A percentile compares a stretch with the other conserved stretches of the same genome.
These are phyloP conservation scores for Dallia pectoralis DNA, from an alignment of 2,797 vertebrate species.

Conservation along the genomic window DNA sequence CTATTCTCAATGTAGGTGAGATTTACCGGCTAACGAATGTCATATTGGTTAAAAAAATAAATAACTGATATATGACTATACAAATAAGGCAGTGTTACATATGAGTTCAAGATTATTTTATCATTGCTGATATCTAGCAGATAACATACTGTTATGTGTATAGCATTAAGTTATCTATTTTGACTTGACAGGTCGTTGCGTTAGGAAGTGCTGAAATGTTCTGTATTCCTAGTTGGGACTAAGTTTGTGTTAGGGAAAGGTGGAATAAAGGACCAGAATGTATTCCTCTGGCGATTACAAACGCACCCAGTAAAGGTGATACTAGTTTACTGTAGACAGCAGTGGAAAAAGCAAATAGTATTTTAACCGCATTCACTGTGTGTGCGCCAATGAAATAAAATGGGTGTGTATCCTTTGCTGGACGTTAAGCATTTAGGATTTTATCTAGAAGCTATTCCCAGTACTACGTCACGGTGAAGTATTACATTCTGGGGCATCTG, in stretches of 20 bases:
- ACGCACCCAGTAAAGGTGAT: slow-evolving; percentile 25
- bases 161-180: not conserved
- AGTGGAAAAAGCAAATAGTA: slow-evolving; percentile 45
- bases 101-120: not conserved
- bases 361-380: slow-evolving; percentile 35
- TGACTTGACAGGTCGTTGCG: not conserved
- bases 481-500: not conserved
- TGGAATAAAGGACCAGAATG: not conserved
- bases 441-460: not conserved
- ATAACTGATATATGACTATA: not conserved
- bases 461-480: not conserved
- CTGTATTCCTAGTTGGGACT: not conserved
- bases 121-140: not conserved
- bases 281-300: too few species aligned
- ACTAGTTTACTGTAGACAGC: slow-evolving; percentile 19
- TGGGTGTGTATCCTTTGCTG: not conserved
- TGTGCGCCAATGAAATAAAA: slow-evolving; percentile 22
- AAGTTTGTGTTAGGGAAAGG: not conserved
- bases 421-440: not conserved
- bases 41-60: not conserved
- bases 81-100: slow-evolving; percentile 19
- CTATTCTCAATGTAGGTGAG: not conserved
- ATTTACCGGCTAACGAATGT: not conserved
- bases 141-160: not conserved
- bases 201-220: not conserved